Evolutionary conservation across 2,888 invertebrate genomes (phyloP).

Genomic region (Stenoptilia bipunctidactyla): DNA sequence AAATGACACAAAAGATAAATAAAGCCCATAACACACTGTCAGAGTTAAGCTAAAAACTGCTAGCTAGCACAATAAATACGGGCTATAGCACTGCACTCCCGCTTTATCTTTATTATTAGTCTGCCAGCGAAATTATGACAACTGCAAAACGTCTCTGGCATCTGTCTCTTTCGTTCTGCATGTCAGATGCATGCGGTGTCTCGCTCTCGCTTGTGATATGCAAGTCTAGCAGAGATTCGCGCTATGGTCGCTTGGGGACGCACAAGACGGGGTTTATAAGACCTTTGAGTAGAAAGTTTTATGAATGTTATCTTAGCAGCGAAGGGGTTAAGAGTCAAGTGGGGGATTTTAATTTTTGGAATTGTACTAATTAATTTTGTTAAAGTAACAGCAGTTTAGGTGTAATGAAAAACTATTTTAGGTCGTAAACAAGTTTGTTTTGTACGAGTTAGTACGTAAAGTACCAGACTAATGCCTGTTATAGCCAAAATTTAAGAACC

Average conservation of each 20-base stretch:
- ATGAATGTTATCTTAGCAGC: slow-evolving; percentile 44
- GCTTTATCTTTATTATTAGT: slow-evolving; percentile 71
- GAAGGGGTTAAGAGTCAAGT: slow-evolving; percentile 22
- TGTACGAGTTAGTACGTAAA: too few relatives aligned
- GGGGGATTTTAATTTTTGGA: slow-evolving; percentile 28
- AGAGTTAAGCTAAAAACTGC: neutral
- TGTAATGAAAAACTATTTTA: too few relatives aligned
- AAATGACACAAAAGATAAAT: neutral
- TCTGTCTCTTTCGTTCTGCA: slow-evolving; percentile 26
- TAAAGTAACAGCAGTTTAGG: too few relatives aligned
- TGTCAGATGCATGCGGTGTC: slow-evolving; percentile 17
- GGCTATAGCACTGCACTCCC: slow-evolving; percentile 14
- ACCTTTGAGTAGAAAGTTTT: slow-evolving; percentile 41
- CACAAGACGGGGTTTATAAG: slow-evolving; percentile 36
- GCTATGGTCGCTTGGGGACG: slow-evolving; percentile 43
- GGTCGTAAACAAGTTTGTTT: too few relatives aligned
- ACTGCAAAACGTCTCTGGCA: slow-evolving; percentile 58
- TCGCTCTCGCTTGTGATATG: slow-evolving; percentile 27
- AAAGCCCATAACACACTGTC: neutral
- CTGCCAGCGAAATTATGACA: slow-evolving; percentile 72
- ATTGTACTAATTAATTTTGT: too few relatives aligned
- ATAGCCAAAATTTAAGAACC: too few relatives aligned
- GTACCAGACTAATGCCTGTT: too few relatives aligned
- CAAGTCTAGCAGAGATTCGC: slow-evolving; percentile 50
- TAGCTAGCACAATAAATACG: neutral